Evolutionary conservation across 23 tunicate species (phyloP), one percentile per base, ranked within the genome.

Genomic region (Trididemnum miniatum): DNA sequence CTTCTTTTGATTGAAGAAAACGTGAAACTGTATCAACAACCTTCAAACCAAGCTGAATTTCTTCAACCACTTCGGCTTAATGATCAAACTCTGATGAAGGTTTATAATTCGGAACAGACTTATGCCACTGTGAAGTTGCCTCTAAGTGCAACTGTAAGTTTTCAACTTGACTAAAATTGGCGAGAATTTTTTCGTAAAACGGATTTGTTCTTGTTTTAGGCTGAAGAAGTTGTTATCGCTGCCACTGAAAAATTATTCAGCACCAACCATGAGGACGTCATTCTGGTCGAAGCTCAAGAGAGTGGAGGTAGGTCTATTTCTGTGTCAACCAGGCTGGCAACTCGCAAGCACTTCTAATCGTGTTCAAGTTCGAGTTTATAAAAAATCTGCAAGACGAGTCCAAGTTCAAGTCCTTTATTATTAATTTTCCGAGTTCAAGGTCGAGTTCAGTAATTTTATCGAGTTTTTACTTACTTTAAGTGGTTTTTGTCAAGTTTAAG

Each of bases 71-170:
- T 91, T n/a, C 50, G 54, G 51, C 80, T 83, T 0, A 82, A 60
- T 29, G 97, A 91, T 52, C 77, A 91, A 65, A 86, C 82, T 31
- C 65, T 91, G 84, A 35, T 91, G 34, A 91, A 91, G 78, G 79
- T 91, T 20, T 82, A 85, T 81, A 85, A 91, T 71, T 67, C 72
- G 31, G 59, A 85, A n/a, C 75, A 77, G 27, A 81, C 97, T 0
- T 91, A 91, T 85, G 84, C 97, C 84, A 91, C 97, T 76, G 90
- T 91, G 44, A 86, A 71, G 49, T 29, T 91, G 31, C 83, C 97
- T 15, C 51, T 91, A 0, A 24, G 44, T 5, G 83, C 84, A 35
- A 85, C 81, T 40, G 97, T 91, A 71, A 86, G 54, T 44, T 44
- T 44, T 44, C 54, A 44, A 44, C 12, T 15, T 44, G 15, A 9